phyloP scores from a whole-genome alignment of 2,797 vertebrate species.

The Fringilla coelebs region DNA sequence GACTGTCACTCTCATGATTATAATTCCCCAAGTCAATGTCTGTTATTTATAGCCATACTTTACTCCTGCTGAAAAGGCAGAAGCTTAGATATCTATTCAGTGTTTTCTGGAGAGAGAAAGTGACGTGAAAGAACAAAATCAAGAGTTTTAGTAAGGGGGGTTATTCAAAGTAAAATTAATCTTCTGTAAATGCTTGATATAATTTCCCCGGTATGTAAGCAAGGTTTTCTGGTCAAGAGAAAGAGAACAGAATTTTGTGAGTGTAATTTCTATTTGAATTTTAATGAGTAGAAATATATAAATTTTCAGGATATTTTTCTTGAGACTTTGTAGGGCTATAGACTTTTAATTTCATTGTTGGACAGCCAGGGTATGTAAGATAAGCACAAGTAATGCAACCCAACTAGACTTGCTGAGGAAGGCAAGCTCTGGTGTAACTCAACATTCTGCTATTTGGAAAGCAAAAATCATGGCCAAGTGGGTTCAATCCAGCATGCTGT shows the following conservation, averaged over 20 bases:
- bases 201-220: not conserved
- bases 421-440: not conserved
- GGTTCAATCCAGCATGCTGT: not conserved
- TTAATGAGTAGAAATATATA: not conserved
- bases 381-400: not conserved
- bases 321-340: not conserved
- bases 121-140: not conserved
- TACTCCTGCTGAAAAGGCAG: not conserved
- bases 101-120: not conserved
- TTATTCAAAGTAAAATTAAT: not conserved
- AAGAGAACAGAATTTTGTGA: not conserved
- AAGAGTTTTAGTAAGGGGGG: not conserved
- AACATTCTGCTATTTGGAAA: not conserved
- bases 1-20: not conserved
- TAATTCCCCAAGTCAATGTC: conserved; percentile 36
- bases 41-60: conserved; percentile 49
- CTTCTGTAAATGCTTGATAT: not conserved
- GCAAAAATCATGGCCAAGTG: not conserved
- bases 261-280: not conserved
- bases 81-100: conserved; percentile 1
- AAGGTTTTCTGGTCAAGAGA: not conserved
- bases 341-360: not conserved
- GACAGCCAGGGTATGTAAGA: not conserved
- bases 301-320: not conserved
- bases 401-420: not conserved